A percentile compares a stretch with the other conserved stretches of the same genome.
phyloP scores from a whole-genome alignment of 2,888 invertebrate genomes.

The Brachyptera putata region DNA sequence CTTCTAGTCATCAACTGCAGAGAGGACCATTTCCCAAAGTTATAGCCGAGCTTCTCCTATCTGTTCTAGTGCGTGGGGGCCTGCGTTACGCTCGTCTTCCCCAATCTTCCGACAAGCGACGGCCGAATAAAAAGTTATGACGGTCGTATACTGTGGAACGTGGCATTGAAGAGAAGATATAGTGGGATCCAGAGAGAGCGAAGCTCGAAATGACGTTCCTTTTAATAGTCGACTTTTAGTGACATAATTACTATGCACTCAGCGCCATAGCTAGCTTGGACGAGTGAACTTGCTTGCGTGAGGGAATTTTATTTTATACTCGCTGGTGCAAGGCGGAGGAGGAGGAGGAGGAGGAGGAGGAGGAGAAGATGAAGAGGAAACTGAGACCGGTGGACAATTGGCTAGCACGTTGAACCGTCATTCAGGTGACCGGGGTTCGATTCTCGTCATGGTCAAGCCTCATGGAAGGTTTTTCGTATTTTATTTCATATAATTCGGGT shows the following conservation, averaged over 20 bases:
- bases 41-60: constrained; percentile 15
- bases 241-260: constrained; percentile 22
- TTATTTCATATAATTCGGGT: no score
- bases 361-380: no score
- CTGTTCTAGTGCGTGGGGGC: constrained; percentile 10
- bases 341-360: no score
- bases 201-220: constrained; percentile 13
- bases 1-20: constrained; percentile 21
- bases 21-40: constrained; percentile 22
- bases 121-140: constrained; percentile 22
- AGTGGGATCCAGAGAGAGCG: constrained; percentile 10
- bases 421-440: no score
- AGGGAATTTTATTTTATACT: constrained; percentile 15
- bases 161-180: constrained; percentile 22
- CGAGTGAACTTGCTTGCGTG: background rate
- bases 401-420: no score
- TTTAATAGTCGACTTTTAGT: constrained; percentile 22
- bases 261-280: background rate
- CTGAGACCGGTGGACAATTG: no score
- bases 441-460: no score
- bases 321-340: constrained; percentile 6
- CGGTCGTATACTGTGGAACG: constrained; percentile 20
- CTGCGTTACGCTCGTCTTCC: constrained; percentile 4
- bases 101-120: constrained; percentile 21
- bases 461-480: no score